Percentiles rank a stretch among this genome's conserved stretches.
These are phyloP conservation scores for Monochamus saltuarius DNA, from an alignment of 1,140 invertebrate genomes.

Conservation along the genomic window DNA sequence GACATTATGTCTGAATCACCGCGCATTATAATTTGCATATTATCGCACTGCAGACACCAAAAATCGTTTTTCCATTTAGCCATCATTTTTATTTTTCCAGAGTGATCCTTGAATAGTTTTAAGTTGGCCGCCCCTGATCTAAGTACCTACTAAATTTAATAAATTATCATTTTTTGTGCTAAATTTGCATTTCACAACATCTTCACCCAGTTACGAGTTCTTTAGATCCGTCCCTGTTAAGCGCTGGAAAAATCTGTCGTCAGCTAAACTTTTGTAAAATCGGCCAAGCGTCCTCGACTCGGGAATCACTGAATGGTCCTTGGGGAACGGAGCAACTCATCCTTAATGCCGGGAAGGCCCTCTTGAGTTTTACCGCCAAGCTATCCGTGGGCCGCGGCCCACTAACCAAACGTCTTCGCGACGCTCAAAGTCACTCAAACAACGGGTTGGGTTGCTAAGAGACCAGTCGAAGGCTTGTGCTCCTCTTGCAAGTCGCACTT, in stretches of 20 bases:
- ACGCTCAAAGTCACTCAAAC: constrained; percentile 22
- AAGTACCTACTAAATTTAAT: no score
- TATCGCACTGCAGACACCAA: no score
- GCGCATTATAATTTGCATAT: no score
- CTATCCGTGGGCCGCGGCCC: constrained; percentile 6
- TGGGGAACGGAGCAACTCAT: constrained; percentile 27
- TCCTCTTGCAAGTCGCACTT: constrained; percentile 19
- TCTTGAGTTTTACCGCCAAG: background rate
- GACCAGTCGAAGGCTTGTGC: background rate
- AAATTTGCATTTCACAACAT: no score
- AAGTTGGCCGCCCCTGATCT: no score
- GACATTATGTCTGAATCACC: no score
- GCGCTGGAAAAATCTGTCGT: constrained; percentile 20
- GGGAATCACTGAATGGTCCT: constrained; percentile 25
- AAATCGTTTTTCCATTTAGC: no score
- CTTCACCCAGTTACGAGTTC: background rate
- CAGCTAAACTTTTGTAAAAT: constrained; percentile 27
- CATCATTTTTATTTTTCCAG: no score
- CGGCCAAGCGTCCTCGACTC: constrained; percentile 14
- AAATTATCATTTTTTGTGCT: no score
- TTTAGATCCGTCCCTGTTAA: constrained; percentile 16
- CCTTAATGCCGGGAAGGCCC: constrained; percentile 22
- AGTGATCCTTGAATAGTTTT: no score
- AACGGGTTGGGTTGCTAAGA: constrained; percentile 16
- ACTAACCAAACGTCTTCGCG: constrained; percentile 13